Evolutionary conservation across 1,140 invertebrate species (phyloP).

Genomic region (Platorchestia sp.): DNA sequence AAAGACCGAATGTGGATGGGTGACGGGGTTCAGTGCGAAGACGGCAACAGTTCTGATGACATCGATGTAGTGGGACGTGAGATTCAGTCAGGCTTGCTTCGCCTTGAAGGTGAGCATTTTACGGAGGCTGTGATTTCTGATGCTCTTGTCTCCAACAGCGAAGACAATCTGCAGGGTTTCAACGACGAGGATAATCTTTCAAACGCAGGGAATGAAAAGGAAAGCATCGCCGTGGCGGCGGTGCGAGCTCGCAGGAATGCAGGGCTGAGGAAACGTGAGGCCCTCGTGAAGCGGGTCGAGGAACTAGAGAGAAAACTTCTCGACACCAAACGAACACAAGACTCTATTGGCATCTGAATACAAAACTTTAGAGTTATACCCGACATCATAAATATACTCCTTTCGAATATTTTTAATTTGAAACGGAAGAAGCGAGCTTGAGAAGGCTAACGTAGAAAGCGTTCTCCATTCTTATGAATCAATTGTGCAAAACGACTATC

Average conservation of each 20-base stretch:
- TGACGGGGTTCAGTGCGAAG: neutral
- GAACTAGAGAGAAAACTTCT: neutral
- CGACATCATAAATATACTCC: neutral
- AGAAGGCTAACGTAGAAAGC: neutral
- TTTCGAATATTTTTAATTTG: neutral
- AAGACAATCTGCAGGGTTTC: neutral
- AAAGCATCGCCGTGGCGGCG: conserved; percentile 13
- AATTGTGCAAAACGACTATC: no score
- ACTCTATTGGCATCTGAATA: neutral
- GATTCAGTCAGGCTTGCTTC: neutral
- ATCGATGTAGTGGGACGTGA: neutral
- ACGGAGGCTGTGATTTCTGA: neutral
- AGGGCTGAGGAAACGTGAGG: neutral
- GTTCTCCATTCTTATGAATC: no score
- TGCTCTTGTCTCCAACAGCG: neutral
- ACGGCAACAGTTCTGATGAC: neutral
- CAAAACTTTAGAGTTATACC: neutral
- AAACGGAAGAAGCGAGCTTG: neutral
- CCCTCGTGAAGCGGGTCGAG: neutral
- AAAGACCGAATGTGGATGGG: neutral
- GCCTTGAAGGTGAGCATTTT: neutral
- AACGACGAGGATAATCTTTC: neutral
- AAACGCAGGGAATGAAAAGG: neutral
- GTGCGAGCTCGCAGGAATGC: neutral
- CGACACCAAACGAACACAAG: neutral